Evolutionary conservation across 2,113 vertebrate species (phyloP).

Genomic region (Stegastes partitus): DNA sequence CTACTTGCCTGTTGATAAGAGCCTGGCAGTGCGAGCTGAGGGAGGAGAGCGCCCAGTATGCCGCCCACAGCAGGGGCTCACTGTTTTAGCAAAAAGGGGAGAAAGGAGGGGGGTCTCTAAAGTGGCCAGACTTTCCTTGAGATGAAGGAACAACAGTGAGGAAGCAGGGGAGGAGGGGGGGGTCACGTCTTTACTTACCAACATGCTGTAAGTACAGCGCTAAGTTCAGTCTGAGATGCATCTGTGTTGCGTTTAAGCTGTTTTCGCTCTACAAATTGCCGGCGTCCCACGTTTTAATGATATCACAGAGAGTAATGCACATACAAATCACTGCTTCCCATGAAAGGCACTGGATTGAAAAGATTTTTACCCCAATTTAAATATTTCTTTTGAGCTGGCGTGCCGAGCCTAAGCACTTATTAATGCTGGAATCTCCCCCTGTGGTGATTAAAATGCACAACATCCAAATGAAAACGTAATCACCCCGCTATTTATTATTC

Average conservation of each 20-base stretch:
- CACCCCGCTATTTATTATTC: slow-evolving; percentile 64
- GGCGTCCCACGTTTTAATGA: slow-evolving; percentile 20
- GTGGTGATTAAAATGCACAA: slow-evolving; percentile 48
- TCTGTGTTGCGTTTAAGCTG: slow-evolving; percentile 18
- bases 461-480: slow-evolving; percentile 60
- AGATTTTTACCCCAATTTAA: slow-evolving; percentile 27
- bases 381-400: slow-evolving; percentile 24
- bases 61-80: slow-evolving; percentile 48
- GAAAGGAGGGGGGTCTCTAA: slow-evolving; percentile 19
- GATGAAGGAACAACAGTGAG: slow-evolving; percentile 13
- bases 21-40: slow-evolving; percentile 48
- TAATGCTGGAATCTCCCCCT: slow-evolving; percentile 41
- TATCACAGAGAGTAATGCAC: slow-evolving; percentile 32
- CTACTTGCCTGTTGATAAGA: slow-evolving; percentile 65
- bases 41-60: slow-evolving; percentile 49
- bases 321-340: slow-evolving; percentile 21
- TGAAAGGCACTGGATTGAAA: slow-evolving; percentile 53
- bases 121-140: slow-evolving; percentile 46
- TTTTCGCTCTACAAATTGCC: slow-evolving; percentile 21
- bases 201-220: slow-evolving; percentile 1
- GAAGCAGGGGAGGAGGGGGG: slow-evolving; percentile 20
- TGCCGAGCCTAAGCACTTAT: slow-evolving; percentile 36
- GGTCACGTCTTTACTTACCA: slow-evolving; percentile 22
- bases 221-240: slow-evolving; percentile 8
- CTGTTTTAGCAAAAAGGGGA: slow-evolving; percentile 48